These are phyloP conservation scores for Daphoenositta chrysoptera DNA, from an alignment of 2,113 vertebrate genomes.

Conservation along the genomic window DNA sequence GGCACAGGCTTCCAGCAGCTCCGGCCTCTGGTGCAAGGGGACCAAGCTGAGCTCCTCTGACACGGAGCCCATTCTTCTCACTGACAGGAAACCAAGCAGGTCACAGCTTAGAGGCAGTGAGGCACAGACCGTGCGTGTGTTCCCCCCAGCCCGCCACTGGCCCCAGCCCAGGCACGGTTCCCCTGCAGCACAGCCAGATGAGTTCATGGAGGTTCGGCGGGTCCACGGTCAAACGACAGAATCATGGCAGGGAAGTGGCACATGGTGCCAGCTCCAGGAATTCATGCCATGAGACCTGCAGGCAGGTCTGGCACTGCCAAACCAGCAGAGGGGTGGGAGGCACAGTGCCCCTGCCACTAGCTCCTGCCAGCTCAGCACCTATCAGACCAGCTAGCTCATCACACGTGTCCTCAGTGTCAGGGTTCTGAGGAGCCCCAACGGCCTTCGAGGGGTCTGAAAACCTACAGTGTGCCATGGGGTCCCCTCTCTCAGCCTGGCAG, in stretches of 20 bases:
- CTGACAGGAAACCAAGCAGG: constrained; percentile 16
- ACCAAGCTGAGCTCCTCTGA: constrained; percentile 69
- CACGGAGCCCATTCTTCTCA: constrained; percentile 60
- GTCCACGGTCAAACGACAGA: neutral
- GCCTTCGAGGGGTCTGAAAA: neutral
- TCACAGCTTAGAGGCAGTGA: neutral
- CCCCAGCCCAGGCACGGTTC: fast-evolving
- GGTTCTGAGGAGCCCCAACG: fast-evolving
- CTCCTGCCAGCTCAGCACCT: neutral
- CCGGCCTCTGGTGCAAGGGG: constrained; percentile 85
- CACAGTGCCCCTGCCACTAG: neutral
- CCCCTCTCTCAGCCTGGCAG: fast-evolving
- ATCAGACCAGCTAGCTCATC: neutral
- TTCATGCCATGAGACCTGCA: neutral
- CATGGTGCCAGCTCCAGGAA: neutral
- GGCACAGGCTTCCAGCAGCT: constrained; percentile 85
- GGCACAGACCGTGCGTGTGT: fast-evolving
- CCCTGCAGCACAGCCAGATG: fast-evolving
- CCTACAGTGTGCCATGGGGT: fast-evolving
- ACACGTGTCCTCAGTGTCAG: fast-evolving
- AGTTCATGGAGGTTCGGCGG: fast-evolving
- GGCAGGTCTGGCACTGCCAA: neutral
- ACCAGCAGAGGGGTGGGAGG: neutral
- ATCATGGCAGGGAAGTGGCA: fast-evolving
- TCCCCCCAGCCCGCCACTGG: neutral